Evolutionary conservation across 2,888 invertebrate genomes (phyloP), one percentile per base, ranked within the genome.

Genomic region (Polyommatus icarus): DNA sequence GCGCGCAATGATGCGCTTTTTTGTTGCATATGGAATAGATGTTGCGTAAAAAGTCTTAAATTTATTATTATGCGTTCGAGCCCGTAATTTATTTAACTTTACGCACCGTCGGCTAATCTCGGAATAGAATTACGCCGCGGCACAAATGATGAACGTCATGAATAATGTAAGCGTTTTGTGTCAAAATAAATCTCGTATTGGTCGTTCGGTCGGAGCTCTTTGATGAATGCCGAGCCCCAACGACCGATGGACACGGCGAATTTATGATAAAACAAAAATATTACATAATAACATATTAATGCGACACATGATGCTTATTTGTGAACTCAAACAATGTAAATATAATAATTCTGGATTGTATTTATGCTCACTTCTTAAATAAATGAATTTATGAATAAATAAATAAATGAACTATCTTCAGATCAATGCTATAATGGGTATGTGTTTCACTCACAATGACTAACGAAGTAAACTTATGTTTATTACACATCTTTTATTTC

Each of bases 91-190:
- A 59, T 72, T 77, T 72, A 77, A 24, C 50, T 54, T 73, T 73
- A 73, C 73, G 73, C 73, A 73, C 73, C 73, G 73, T n/a, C 73
- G 73, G 54, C 75, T 75, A 75, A 75, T 75, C 75, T 75, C 75
- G 15, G 75, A 75, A 75, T 75, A 75, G 54, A 75, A 50, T 54
- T 75, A 40, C 73, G 24, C 29, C 50, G 29, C 67, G 32, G 29
- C 29, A 54, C 50, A 50, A 54, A 54, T 75, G 50, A 75, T 75
- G 75, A 75, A 75, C 75, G 50, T 75, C 50, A 75, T 75, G 50
- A 75, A 54, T 75, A 29, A 75, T 75, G 29, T 24, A 54, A 50
- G 75, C 50, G 20, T 50, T 50, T 12, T 29, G 24, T 50, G 50
- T 24, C 50, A 29, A 75, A 75, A 50, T 50, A 50, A 54, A 75